Conservation (phyloP, 2,888 invertebrate species). For the Parelbella ahira region DNA sequence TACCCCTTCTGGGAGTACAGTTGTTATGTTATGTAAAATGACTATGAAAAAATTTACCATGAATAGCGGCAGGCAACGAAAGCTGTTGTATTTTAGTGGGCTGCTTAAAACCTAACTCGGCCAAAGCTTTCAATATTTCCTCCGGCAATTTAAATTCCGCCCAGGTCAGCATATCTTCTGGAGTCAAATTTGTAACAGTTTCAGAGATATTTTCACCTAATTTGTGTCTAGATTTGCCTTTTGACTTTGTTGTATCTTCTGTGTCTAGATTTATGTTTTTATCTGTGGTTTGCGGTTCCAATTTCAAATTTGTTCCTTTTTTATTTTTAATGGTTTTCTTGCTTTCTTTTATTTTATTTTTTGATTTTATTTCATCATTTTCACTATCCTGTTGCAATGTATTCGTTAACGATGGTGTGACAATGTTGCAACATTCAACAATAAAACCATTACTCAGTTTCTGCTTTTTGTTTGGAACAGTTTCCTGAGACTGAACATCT, state of each 20-base stretch:
- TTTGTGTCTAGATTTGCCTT: constrained; percentile 41
- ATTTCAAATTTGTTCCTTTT: no score
- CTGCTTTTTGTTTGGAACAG: constrained; percentile 44
- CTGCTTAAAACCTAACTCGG: constrained; percentile 86
- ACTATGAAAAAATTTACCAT: no score
- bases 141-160: constrained; percentile 84
- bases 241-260: constrained; percentile 1
- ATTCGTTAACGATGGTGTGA: constrained; percentile 49
- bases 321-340: background rate
- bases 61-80: constrained; percentile 90
- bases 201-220: constrained; percentile 50
- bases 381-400: constrained; percentile 31
- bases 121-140: constrained; percentile 85
- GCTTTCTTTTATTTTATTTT: constrained; percentile 24
- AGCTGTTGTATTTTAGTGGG: constrained; percentile 95
- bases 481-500: constrained; percentile 37
- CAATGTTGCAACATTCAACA: constrained; percentile 50
- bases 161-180: constrained; percentile 82
- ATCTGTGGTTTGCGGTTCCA: no score
- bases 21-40: no score
- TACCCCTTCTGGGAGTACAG: no score
- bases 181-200: constrained; percentile 41
- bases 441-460: constrained; percentile 60
- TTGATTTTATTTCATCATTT: constrained; percentile 26
- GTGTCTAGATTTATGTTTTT: background rate